Conservation (phyloP, 2,888 invertebrate genomes). For the Podabrus alpinus region DNA sequence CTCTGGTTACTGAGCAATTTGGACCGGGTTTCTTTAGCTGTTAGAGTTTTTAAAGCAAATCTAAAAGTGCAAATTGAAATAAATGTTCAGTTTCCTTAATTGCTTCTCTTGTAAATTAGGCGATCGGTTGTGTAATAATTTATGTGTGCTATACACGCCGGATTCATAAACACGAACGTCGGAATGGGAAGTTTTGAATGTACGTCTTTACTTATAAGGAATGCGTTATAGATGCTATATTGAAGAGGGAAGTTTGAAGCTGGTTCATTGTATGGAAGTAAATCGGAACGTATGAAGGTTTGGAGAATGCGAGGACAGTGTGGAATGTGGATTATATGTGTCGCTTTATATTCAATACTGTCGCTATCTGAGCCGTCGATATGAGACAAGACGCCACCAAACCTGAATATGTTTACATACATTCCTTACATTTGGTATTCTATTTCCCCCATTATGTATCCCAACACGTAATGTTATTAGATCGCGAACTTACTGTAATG, state of each 20-base stretch:
- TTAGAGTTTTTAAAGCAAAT: constrained; percentile 40
- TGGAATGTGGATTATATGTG: constrained; percentile 46
- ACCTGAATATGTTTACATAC: constrained; percentile 30
- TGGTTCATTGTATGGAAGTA: constrained; percentile 16
- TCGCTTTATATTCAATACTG: constrained; percentile 45
- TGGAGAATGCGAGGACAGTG: constrained; percentile 43
- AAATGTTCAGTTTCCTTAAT: constrained; percentile 27
- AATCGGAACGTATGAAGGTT: constrained; percentile 41
- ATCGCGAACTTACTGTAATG: constrained; percentile 1
- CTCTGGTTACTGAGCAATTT: constrained; percentile 52
- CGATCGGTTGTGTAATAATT: not conserved
- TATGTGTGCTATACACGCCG: not conserved
- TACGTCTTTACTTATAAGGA: not conserved
- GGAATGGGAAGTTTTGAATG: not conserved
- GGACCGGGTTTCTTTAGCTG: constrained; percentile 40
- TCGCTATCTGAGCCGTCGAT: constrained; percentile 36
- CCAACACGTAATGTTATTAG: constrained; percentile 1
- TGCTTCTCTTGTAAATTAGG: constrained; percentile 23
- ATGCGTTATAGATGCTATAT: not conserved
- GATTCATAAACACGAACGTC: not conserved
- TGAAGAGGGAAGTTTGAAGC: not conserved
- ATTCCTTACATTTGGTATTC: constrained; percentile 26
- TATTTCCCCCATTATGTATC: not conserved
- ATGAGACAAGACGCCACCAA: constrained; percentile 35
- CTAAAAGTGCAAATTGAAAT: constrained; percentile 51